phyloP scores from a whole-genome alignment of 2,797 vertebrate species.

The Myoxocephalus aenaeus region DNA sequence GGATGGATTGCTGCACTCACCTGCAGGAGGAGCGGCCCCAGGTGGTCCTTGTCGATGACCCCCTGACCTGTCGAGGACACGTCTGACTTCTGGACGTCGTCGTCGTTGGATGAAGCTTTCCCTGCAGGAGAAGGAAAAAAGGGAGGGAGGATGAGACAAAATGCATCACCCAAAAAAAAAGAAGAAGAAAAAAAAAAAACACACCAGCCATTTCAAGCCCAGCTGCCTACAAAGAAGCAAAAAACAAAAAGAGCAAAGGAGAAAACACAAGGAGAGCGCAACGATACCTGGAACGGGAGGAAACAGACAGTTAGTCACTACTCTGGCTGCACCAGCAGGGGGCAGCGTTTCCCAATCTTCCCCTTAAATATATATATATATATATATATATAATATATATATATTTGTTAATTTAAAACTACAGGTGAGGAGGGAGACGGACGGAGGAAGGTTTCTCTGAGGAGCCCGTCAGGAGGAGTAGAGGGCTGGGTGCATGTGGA shows the following conservation, averaged over 20 bases:
- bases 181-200: neutral
- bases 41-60: constrained; percentile 95
- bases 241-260: constrained; percentile 37
- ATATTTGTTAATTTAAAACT: constrained; percentile 45
- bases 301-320: constrained; percentile 40
- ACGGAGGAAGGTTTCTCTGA: constrained; percentile 69
- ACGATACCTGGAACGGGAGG: constrained; percentile 57
- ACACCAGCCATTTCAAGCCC: constrained; percentile 27
- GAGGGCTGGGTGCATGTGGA: constrained; percentile 79
- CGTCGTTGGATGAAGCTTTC: constrained; percentile 90
- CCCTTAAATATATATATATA: constrained; percentile 16
- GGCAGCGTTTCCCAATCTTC: constrained; percentile 78
- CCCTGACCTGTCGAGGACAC: constrained; percentile 97
- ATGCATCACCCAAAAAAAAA: neutral
- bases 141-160: neutral
- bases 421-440: constrained; percentile 76
- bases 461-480: constrained; percentile 72
- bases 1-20: constrained; percentile 70
- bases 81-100: constrained; percentile 96
- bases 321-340: constrained; percentile 73
- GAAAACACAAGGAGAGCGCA: constrained; percentile 46
- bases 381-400: neutral
- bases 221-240: constrained; percentile 10
- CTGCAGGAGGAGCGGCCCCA: constrained; percentile 94
- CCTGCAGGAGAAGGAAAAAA: constrained; percentile 74